phyloP scores from a whole-genome alignment of 2,888 invertebrate species.

The Petrolisthes cinctipes region DNA sequence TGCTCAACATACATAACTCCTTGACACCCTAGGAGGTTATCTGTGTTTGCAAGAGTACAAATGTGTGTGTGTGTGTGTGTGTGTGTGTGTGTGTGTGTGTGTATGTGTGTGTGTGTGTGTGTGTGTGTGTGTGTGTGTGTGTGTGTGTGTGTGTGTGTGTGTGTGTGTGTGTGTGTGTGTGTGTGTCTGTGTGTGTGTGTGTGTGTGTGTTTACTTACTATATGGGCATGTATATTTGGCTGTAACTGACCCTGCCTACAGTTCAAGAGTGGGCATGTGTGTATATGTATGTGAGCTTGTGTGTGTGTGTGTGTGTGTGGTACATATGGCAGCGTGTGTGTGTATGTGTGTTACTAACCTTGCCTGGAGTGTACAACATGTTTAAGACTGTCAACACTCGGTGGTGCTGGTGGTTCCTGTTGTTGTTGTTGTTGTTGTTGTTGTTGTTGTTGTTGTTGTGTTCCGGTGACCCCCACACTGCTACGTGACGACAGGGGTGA shows the following conservation, averaged over 20 bases:
- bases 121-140: too few species aligned
- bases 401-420: slow-evolving; percentile 64
- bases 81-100: background rate
- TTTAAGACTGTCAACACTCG: slow-evolving; percentile 64
- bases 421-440: slow-evolving; percentile 42
- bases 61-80: background rate
- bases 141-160: background rate
- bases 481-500: slow-evolving; percentile 47
- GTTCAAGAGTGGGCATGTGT: too few species aligned
- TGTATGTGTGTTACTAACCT: slow-evolving; percentile 38
- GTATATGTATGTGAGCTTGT: background rate
- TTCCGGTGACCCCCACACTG: background rate
- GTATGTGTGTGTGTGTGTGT: background rate
- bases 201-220: background rate
- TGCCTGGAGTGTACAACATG: slow-evolving; percentile 65
- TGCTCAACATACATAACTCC: too few species aligned
- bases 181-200: background rate
- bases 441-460: slow-evolving; percentile 33
- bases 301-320: slow-evolving; percentile 15
- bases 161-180: background rate
- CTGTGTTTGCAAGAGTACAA: too few species aligned
- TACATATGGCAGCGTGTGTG: background rate
- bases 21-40: too few species aligned
- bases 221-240: too few species aligned
- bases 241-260: too few species aligned